Evolutionary conservation across 1,140 invertebrate genomes (phyloP).

Genomic region (Leptopilina boulardi): DNA sequence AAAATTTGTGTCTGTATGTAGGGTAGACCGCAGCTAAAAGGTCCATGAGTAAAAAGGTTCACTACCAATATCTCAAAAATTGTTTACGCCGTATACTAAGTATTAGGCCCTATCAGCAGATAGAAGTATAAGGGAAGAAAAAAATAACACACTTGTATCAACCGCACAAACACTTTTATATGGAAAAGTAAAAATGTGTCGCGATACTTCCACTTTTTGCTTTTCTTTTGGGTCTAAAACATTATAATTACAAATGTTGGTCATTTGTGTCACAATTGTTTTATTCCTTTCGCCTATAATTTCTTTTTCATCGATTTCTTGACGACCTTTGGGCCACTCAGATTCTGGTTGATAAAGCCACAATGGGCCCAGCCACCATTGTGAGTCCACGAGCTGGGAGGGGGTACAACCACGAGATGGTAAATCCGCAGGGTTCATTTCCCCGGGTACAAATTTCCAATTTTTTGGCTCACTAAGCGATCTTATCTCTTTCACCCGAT

Average conservation of each 20-base stretch:
- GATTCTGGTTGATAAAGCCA: constrained; percentile 7
- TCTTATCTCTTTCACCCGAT: constrained; percentile 61
- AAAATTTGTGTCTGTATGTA: too few relatives aligned
- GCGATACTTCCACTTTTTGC: too few relatives aligned
- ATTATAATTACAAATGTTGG: not conserved
- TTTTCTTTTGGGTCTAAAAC: too few relatives aligned
- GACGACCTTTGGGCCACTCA: constrained; percentile 46
- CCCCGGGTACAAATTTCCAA: constrained; percentile 67
- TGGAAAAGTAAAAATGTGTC: too few relatives aligned
- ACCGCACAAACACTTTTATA: too few relatives aligned
- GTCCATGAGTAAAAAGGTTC: too few relatives aligned
- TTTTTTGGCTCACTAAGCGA: constrained; percentile 45
- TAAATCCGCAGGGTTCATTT: constrained; percentile 68
- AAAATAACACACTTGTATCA: too few relatives aligned
- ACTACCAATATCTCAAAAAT: too few relatives aligned
- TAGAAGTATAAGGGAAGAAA: too few relatives aligned
- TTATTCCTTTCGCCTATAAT: constrained; percentile 43
- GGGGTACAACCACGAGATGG: not conserved
- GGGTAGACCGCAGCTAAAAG: too few relatives aligned
- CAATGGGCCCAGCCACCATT: not conserved
- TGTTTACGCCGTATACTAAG: too few relatives aligned
- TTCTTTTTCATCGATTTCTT: constrained; percentile 39
- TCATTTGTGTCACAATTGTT: constrained; percentile 28
- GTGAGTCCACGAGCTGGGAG: not conserved
- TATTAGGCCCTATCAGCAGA: too few relatives aligned